Evolutionary conservation across 2,888 invertebrate genomes (phyloP), one percentile per base, ranked within the genome.

Genomic region (Ethmia dodecea): DNA sequence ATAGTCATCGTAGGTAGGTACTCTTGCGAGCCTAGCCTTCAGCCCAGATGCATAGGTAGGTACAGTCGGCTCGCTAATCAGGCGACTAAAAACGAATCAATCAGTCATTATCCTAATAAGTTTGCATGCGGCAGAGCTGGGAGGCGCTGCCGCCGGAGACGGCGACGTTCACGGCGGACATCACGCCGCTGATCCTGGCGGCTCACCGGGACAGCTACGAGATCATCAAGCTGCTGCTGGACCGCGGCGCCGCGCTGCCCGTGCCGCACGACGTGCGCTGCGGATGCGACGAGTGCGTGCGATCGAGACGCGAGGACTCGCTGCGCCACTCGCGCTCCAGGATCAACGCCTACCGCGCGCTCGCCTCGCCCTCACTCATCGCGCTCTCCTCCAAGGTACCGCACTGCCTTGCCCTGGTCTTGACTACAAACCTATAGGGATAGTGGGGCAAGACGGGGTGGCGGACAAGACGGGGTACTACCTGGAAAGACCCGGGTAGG

Each of bases 141-240:
- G 96, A 96, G 79, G 94, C 95, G 32, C 86, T 95, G 34, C 94
- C 95, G 15, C 93, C 95, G 40, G 96, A 96, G 68, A 95, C 95
- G 38, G 96, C 96, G 22, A 96, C 97, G 16, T 97, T 98, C 88
- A 98, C 98, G 9, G 94, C 98, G 2, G 99, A 99, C 84, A 98
- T 99, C 68, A 98, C 98, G 3, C 99, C 98, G 9, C 89, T 99
- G 52, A 98, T 98, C 66, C 89, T 99, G 60, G 97, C 98, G 13
- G 98, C 98, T 40, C 99, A 99, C 84, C 90, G 97, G 45, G 98
- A 99, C 87, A 98, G 98, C 88, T 99, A 98, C 81, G 98, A 99
- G 89, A 98, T 99, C 72, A 98, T 99, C 73, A 99, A 99, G 88
- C 94, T 99, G 65, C 90, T 99, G 42, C 88, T 99, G 60, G 98